These are phyloP conservation scores for Lasioglossum pauxillum DNA, from an alignment of 2,888 invertebrate species.

Conservation along the genomic window DNA sequence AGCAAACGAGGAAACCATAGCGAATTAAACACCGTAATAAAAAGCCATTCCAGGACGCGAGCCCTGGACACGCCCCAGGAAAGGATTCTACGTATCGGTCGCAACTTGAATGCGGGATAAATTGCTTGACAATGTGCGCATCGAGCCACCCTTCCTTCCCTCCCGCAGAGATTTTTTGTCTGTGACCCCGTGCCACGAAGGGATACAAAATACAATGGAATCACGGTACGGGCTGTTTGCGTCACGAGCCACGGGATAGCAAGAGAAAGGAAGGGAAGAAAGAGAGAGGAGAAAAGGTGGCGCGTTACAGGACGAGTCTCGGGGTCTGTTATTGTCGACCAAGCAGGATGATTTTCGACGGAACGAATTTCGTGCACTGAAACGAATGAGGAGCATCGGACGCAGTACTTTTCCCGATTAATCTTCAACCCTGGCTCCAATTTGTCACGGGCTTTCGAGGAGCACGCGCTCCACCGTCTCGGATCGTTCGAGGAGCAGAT, in stretches of 20 bases:
- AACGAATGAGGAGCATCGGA: slow-evolving; percentile 27
- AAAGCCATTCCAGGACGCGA: slow-evolving; percentile 5
- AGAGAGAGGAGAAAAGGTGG: slow-evolving; percentile 16
- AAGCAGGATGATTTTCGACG: slow-evolving; percentile 23
- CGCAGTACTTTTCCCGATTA: slow-evolving; percentile 41
- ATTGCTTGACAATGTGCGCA: slow-evolving; percentile 67
- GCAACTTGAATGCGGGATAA: slow-evolving; percentile 67
- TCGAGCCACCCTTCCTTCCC: neutral
- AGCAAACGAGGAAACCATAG: slow-evolving; percentile 11
- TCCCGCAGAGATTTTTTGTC: slow-evolving; percentile 29
- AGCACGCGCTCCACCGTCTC: neutral
- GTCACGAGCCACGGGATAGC: slow-evolving; percentile 34
- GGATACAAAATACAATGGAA: slow-evolving; percentile 38
- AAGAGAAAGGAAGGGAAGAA: neutral
- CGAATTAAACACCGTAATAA: slow-evolving; percentile 49
- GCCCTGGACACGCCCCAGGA: slow-evolving; percentile 10
- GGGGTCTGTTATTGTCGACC: slow-evolving; percentile 13
- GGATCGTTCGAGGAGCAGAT: slow-evolving; percentile 16
- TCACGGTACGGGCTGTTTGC: slow-evolving; percentile 30
- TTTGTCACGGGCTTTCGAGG: slow-evolving; percentile 55
- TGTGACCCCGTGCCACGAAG: slow-evolving; percentile 42
- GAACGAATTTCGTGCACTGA: slow-evolving; percentile 30
- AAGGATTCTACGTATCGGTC: slow-evolving; percentile 48
- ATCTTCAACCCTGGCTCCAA: slow-evolving; percentile 49
- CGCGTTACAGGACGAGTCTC: neutral